Percentiles rank a stretch among this genome's conserved stretches.
These are phyloP conservation scores for Gymnorhina tibicen DNA, from an alignment of 2,113 vertebrate species.

Conservation along the genomic window DNA sequence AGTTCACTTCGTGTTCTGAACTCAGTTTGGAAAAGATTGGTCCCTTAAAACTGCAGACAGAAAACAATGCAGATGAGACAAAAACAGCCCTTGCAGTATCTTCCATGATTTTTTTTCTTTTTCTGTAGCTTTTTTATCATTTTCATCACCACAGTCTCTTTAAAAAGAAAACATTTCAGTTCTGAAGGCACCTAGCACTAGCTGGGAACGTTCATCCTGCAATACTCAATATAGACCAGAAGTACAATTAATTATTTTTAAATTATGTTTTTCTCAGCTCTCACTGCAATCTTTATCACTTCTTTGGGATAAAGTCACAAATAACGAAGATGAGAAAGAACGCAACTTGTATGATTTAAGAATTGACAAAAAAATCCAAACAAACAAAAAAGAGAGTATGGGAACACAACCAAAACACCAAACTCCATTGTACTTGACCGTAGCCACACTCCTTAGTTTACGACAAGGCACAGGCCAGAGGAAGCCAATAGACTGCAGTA, in stretches of 20 bases:
- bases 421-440: not conserved
- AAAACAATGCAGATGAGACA: not conserved
- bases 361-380: not conserved
- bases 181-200: not conserved
- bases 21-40: not conserved
- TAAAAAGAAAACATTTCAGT: not conserved
- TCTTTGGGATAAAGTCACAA: not conserved
- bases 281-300: not conserved
- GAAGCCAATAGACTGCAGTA: not conserved
- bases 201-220: not conserved
- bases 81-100: not conserved
- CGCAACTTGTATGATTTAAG: not conserved
- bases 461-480: not conserved
- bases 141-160: not conserved
- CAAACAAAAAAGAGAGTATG: not conserved
- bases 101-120: not conserved
- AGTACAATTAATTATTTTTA: not conserved
- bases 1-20: not conserved
- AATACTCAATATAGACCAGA: not conserved
- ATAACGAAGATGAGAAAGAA: not conserved
- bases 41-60: not conserved
- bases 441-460: not conserved
- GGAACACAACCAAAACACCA: not conserved
- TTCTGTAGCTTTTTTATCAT: not conserved
- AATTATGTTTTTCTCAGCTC: not conserved